Evolutionary conservation across 2,797 vertebrate species (phyloP).

Genomic region (Sus cebifrons): DNA sequence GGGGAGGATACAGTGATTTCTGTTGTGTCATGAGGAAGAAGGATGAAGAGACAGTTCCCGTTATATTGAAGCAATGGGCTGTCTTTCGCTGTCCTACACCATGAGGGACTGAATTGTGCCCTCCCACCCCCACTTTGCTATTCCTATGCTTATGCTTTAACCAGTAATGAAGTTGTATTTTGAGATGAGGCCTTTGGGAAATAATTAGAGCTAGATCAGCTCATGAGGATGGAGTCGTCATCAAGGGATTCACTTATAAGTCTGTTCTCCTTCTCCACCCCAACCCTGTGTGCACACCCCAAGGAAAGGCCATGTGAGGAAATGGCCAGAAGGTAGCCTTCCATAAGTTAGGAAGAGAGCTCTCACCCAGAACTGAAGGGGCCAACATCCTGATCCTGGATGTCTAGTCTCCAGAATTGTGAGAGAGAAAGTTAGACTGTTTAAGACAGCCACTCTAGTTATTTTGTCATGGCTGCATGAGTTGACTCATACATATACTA

Average conservation of each 20-base stretch:
- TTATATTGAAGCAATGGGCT: not conserved
- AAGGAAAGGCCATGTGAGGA: not conserved
- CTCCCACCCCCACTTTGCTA: not conserved
- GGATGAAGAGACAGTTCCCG: not conserved
- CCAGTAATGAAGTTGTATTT: not conserved
- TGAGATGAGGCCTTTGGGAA: not conserved
- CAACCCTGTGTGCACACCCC: not conserved
- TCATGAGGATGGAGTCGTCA: not conserved
- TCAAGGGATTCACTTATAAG: not conserved
- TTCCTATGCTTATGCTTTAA: not conserved
- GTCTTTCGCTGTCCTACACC: fast-evolving
- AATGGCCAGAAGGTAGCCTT: not conserved
- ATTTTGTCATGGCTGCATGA: not conserved
- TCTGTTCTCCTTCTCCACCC: not conserved
- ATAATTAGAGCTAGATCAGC: not conserved
- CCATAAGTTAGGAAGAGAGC: not conserved
- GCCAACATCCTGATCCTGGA: not conserved
- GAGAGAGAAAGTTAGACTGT: not conserved
- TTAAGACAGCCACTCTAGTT: not conserved
- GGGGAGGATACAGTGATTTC: not conserved
- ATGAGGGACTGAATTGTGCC: not conserved
- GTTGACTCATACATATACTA: not conserved
- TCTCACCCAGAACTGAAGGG: not conserved
- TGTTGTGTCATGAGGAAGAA: not conserved
- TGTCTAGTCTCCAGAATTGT: not conserved